phyloP scores from a whole-genome alignment of 2,113 vertebrate species.

The Ahaetulla prasina region DNA sequence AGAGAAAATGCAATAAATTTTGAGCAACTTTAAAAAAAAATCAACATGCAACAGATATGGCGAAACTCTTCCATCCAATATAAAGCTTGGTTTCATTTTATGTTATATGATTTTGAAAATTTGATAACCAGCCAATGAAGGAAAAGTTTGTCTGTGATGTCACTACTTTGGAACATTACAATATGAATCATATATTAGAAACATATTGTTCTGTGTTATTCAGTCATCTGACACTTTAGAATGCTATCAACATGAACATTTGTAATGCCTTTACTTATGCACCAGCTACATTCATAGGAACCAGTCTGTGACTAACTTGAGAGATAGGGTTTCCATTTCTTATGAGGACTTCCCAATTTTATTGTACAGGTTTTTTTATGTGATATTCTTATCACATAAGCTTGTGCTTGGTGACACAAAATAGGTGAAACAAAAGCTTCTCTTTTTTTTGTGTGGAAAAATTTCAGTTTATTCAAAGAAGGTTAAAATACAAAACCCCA shows the following conservation, averaged over 20 bases:
- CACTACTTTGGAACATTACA: background rate
- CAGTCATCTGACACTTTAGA: background rate
- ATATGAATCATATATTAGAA: background rate
- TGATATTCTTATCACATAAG: background rate
- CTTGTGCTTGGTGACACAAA: background rate
- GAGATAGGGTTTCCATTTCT: background rate
- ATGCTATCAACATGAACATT: background rate
- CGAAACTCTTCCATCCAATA: background rate
- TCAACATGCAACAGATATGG: conserved; percentile 31
- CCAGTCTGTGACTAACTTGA: background rate
- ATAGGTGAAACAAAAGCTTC: background rate
- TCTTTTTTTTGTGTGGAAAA: background rate
- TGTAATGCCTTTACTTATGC: background rate
- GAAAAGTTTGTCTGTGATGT: background rate
- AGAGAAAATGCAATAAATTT: conserved; percentile 1
- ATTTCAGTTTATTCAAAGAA: too few relatives aligned
- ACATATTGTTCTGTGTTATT: background rate
- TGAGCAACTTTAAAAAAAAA: background rate
- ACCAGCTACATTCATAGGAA: background rate
- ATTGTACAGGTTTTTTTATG: background rate
- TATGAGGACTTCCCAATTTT: background rate
- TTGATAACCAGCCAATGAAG: background rate
- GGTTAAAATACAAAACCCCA: too few relatives aligned
- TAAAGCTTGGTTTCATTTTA: background rate
- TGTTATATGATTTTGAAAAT: background rate